A percentile compares a stretch with the other conserved stretches of the same genome.
These are phyloP conservation scores for Gonocerus acuteangulatus DNA, from an alignment of 2,888 invertebrate genomes.

Conservation along the genomic window DNA sequence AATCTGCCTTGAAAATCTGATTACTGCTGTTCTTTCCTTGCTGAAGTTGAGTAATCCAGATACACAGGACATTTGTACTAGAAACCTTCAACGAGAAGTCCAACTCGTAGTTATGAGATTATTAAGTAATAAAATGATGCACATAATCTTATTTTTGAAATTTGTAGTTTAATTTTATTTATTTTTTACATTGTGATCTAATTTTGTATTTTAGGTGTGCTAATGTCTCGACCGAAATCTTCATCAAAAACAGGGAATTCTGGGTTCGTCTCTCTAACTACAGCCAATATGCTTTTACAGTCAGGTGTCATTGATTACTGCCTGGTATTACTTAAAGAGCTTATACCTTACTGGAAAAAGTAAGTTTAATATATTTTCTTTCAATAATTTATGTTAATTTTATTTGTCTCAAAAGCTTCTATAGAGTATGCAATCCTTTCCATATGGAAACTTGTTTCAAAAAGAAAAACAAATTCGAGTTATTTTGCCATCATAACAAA, in stretches of 20 bases:
- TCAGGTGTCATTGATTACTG: slow-evolving; percentile 67
- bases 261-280: slow-evolving; percentile 59
- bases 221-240: slow-evolving; percentile 68
- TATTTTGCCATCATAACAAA: too few species aligned
- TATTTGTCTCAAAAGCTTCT: background rate
- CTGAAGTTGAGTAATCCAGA: slow-evolving; percentile 58
- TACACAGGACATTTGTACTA: slow-evolving; percentile 50
- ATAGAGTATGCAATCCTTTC: background rate
- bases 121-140: slow-evolving; percentile 57
- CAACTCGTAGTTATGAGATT: slow-evolving; percentile 81
- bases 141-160: background rate
- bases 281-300: slow-evolving; percentile 61
- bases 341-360: slow-evolving; percentile 70
- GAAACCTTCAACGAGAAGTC: slow-evolving; percentile 72
- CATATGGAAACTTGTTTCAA: background rate
- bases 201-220: slow-evolving; percentile 49
- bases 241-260: slow-evolving; percentile 46
- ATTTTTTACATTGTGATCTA: too few species aligned
- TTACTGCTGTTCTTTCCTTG: slow-evolving; percentile 64
- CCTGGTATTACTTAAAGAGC: slow-evolving; percentile 58
- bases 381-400: background rate
- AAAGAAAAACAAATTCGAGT: background rate
- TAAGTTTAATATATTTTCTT: slow-evolving; percentile 37
- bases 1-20: slow-evolving; percentile 64
- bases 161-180: too few species aligned